phyloP scores from a whole-genome alignment of 2,113 vertebrate species.

The Callionymus lyra region DNA sequence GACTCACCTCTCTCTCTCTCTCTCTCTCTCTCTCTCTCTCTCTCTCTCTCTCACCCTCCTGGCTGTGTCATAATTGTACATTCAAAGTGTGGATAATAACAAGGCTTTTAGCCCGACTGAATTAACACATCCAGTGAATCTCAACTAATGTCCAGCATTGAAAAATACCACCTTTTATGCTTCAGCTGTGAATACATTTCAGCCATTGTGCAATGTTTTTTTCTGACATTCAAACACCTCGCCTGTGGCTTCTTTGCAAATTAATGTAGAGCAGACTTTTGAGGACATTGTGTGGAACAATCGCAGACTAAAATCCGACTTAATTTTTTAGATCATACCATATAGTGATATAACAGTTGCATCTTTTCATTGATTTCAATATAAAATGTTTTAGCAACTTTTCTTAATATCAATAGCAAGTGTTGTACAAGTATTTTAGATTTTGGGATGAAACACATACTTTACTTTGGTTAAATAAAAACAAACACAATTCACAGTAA shows the following conservation, averaged over 20 bases:
- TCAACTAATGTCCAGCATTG: slow-evolving; percentile 57
- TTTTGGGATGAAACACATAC: no score
- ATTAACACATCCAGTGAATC: slow-evolving; percentile 56
- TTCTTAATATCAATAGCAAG: no score
- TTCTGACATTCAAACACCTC: slow-evolving; percentile 6
- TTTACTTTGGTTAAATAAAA: no score
- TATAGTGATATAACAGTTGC: no score
- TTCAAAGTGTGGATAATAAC: slow-evolving; percentile 60
- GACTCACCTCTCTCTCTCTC: slow-evolving; percentile 17
- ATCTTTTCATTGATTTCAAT: no score
- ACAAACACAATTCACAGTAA: no score
- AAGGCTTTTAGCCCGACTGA: slow-evolving; percentile 57
- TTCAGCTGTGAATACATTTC: slow-evolving; percentile 40
- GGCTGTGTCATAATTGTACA: slow-evolving; percentile 43
- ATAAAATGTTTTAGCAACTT: no score
- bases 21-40: slow-evolving; percentile 20
- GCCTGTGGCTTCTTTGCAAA: slow-evolving; percentile 30
- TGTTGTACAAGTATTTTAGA: no score
- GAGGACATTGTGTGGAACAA: background rate
- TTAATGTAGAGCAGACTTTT: slow-evolving; percentile 14
- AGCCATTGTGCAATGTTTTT: slow-evolving; percentile 27
- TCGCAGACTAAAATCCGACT: no score
- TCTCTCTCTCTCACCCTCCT: slow-evolving; percentile 15
- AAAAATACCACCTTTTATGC: slow-evolving; percentile 62
- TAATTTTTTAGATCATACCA: no score